These are phyloP conservation scores for Xenotilapia caudafasciata DNA, from an alignment of 2,113 vertebrate genomes.

Conservation along the genomic window DNA sequence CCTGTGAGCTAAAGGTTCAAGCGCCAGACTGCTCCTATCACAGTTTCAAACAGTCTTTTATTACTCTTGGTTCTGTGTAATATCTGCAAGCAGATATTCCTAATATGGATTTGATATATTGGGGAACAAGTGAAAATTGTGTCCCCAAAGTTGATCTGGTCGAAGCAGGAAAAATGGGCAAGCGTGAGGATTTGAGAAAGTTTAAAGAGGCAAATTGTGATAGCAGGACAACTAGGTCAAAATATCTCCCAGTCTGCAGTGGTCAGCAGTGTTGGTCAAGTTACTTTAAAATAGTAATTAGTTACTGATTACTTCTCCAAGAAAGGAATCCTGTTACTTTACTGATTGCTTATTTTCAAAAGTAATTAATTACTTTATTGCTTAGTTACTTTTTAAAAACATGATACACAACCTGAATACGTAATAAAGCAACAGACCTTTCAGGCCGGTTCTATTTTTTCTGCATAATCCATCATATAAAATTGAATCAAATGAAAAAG, in stretches of 20 bases:
- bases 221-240: neutral
- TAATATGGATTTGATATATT: neutral
- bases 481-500: neutral
- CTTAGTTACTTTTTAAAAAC: neutral
- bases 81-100: neutral
- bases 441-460: neutral
- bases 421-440: neutral
- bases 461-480: neutral
- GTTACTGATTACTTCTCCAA: neutral
- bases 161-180: neutral
- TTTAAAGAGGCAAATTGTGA: neutral
- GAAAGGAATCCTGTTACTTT: neutral
- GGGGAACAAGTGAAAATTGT: accelerated
- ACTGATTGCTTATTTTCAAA: neutral
- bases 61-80: neutral
- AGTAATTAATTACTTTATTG: neutral
- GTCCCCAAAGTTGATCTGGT: neutral
- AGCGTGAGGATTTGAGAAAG: no score
- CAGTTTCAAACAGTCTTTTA: neutral
- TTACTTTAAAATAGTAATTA: neutral
- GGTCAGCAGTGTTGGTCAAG: neutral
- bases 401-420: neutral
- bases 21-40: neutral
- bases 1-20: neutral
- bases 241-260: neutral